A percentile compares a stretch with the other conserved stretches of the same genome.
These are phyloP conservation scores for Portunus trituberculatus DNA, from an alignment of 1,140 invertebrate species.

Conservation along the genomic window DNA sequence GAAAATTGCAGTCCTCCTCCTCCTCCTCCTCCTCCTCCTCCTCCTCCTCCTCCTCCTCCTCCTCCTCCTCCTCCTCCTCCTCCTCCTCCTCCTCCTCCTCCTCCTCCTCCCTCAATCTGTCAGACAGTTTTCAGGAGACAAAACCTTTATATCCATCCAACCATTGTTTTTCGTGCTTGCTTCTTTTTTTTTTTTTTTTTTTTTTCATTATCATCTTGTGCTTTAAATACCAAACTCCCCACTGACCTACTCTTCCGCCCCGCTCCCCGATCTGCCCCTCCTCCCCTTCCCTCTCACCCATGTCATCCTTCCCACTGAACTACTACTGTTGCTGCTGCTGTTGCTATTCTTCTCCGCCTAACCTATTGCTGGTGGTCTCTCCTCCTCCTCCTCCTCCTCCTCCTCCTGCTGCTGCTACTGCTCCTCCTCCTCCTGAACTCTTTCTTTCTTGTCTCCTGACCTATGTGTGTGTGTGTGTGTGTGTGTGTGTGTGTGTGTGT, in stretches of 20 bases:
- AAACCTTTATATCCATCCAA: too few relatives aligned
- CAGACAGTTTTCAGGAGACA: not conserved
- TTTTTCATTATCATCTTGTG: not conserved
- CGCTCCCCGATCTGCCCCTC: not conserved
- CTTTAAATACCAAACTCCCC: too few relatives aligned
- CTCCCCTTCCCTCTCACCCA: not conserved
- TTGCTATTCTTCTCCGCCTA: too few relatives aligned
- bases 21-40: conserved; percentile 16
- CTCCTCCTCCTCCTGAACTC: not conserved
- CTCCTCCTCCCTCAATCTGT: not conserved
- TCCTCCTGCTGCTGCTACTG: not conserved
- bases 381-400: not conserved
- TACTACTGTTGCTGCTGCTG: too few relatives aligned
- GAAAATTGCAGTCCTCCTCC: not conserved
- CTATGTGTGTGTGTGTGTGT: not conserved
- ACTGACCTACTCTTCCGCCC: not conserved
- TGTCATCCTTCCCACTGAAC: not conserved
- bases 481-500: too few relatives aligned
- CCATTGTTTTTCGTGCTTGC: not conserved
- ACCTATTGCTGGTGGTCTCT: not conserved
- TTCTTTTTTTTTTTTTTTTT: not conserved
- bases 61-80: conserved; percentile 12
- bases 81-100: conserved; percentile 3
- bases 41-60: conserved; percentile 16
- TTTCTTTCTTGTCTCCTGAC: not conserved